Evolutionary conservation across 2,797 vertebrate species (phyloP).

Genomic region (Spea hammondii): DNA sequence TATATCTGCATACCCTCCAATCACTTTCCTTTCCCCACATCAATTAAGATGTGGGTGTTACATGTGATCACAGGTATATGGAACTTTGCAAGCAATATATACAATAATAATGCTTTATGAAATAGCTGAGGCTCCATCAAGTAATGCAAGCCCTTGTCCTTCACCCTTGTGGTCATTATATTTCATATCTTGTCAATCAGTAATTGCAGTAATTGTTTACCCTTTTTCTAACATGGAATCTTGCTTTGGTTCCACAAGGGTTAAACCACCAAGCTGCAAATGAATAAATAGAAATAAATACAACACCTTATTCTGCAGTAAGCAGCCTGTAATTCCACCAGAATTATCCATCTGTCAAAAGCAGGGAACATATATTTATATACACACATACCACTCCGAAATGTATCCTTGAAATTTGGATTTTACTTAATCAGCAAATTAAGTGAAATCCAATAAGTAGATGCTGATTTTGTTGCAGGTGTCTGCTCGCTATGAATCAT

Average conservation of each 20-base stretch:
- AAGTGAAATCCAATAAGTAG: slow-evolving; percentile 54
- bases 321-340: slow-evolving; percentile 39
- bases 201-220: neutral
- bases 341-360: slow-evolving; percentile 52
- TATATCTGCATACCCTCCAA: too few species aligned
- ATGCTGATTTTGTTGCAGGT: slow-evolving; percentile 53
- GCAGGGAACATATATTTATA: slow-evolving; percentile 49
- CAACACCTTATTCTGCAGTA: slow-evolving; percentile 35
- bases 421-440: slow-evolving; percentile 55
- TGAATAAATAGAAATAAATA: slow-evolving; percentile 42
- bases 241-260: neutral
- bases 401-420: slow-evolving; percentile 49
- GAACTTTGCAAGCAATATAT: too few species aligned
- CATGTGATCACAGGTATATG: too few species aligned
- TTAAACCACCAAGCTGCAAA: slow-evolving; percentile 24
- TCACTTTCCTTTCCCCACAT: too few species aligned
- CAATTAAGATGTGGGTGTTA: too few species aligned
- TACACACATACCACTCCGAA: slow-evolving; percentile 48
- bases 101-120: too few species aligned
- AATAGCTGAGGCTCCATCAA: too few species aligned
- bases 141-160: too few species aligned
- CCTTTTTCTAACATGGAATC: neutral
- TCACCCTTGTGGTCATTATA: too few species aligned
- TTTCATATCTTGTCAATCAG: too few species aligned
- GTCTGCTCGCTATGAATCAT: slow-evolving; percentile 48